Evolutionary conservation across 1,140 invertebrate species (phyloP), one percentile per base, ranked within the genome.

Genomic region (Drosophila kikkawai): DNA sequence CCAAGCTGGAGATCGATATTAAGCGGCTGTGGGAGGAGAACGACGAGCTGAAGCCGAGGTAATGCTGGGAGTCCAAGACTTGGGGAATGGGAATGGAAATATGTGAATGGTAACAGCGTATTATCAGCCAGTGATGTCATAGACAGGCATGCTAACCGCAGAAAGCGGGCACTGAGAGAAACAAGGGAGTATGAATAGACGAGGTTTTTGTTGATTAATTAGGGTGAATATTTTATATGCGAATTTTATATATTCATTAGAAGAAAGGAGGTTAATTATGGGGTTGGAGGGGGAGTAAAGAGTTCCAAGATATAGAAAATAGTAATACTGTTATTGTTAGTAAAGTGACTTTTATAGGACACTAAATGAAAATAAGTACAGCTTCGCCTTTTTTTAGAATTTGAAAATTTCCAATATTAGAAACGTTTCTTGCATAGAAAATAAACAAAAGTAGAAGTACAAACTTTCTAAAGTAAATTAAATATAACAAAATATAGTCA

Each of bases 1-100:
- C 98, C n/a, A 96, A 97, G 88, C 94, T 98, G 11, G 97, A 98
- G 93, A 97, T 99, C 84, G 98, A 99, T 92, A 95, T 95, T 32
- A 97, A 97, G 93, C 96, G 97, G 75, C 93, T 97, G 26, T 96
- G 95, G 93, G 96, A 97, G 73, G 97, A 98, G 81, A 96, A 96
- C 60, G 97, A 98, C 81, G 98, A 99, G 57, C 93, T 98, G 1
- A 96, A 96, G 84, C 94, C 95, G 71, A 97, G 96, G 97, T 98
- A 92, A 82, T 59, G 53, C 17, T 37, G 19, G 36, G 19, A 39
- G 34, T 26, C 50, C 2, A 34, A 37, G 26, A 7, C 19, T 29
- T 8, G 12, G 19, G 42, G 32, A 13, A 11, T 59, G 50, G 50
- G 57, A 60, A 17, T 39, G 32, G 26, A 32, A 8, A 36, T 57